phyloP scores from a whole-genome alignment of 2,113 vertebrate species.

The Rhabdomys dilectus region DNA sequence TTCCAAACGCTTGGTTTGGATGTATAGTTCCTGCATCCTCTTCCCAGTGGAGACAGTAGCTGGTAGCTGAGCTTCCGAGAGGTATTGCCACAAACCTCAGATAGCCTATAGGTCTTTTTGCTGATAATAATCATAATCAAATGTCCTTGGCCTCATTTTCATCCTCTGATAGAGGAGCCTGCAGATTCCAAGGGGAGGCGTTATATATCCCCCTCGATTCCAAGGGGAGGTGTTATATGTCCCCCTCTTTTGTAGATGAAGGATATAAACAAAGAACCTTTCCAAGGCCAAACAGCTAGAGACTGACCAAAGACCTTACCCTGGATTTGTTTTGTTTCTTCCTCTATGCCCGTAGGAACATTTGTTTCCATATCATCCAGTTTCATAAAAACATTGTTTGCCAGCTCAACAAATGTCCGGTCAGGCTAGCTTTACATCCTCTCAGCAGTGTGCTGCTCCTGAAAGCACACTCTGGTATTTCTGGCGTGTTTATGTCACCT shows the following conservation, averaged over 20 bases:
- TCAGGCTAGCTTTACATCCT: neutral
- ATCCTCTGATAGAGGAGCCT: neutral
- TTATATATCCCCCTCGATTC: neutral
- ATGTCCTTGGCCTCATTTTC: neutral
- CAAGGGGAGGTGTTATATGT: too few species aligned
- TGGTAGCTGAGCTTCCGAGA: constrained; percentile 5
- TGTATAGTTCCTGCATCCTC: neutral
- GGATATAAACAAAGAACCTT: neutral
- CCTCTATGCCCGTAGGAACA: neutral
- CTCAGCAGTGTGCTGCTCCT: neutral
- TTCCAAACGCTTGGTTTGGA: constrained; percentile 37
- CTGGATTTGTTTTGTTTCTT: neutral
- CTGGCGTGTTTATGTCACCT: constrained; percentile 34
- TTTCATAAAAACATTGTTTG: constrained; percentile 42
- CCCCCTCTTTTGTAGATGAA: constrained; percentile 2
- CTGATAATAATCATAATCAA: neutral
- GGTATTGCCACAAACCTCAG: neutral
- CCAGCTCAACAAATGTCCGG: constrained; percentile 48
- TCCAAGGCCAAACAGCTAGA: constrained; percentile 1
- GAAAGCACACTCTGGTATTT: constrained; percentile 61
- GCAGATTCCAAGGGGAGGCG: neutral
- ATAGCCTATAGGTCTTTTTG: neutral
- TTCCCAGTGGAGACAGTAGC: neutral
- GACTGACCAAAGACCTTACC: neutral
- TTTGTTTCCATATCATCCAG: neutral